Percentiles rank a stretch among this genome's conserved stretches.
These are phyloP conservation scores for Haliclystus octoradiatus DNA, from an alignment of 30 jellyfish, hydroid and myxozoan genomes.

Conservation along the genomic window DNA sequence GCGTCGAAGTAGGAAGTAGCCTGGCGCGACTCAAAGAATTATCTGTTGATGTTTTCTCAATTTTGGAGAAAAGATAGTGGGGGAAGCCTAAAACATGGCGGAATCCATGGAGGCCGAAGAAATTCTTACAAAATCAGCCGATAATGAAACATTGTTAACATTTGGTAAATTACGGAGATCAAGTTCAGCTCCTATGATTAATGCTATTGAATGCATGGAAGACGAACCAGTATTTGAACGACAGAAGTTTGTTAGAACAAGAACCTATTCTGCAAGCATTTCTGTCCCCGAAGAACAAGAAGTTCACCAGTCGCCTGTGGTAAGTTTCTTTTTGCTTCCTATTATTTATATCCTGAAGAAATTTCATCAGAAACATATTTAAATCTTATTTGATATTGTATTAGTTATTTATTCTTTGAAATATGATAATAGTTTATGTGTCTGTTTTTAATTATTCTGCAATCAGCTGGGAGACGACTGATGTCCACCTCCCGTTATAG, in stretches of 20 bases:
- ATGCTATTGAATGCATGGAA: constrained; percentile 2
- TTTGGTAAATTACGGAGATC: constrained; percentile 33
- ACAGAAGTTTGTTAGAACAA: constrained; percentile 34
- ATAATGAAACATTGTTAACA: constrained; percentile 10
- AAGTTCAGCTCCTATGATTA: constrained; percentile 72
- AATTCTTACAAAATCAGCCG: constrained; percentile 40
- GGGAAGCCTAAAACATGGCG: constrained; percentile 6
- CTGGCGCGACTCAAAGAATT: neutral
- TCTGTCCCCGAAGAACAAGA: neutral
- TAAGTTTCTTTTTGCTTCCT: too few species aligned
- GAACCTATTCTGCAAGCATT: constrained; percentile 61
- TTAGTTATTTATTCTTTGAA: too few species aligned
- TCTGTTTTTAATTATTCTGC: too few species aligned
- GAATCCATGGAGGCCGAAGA: constrained; percentile 19
- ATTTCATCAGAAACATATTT: too few species aligned
- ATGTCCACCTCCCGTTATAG: too few species aligned
- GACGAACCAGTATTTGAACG: constrained; percentile 10
- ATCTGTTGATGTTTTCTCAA: neutral
- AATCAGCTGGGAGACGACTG: too few species aligned
- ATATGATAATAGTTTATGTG: too few species aligned
- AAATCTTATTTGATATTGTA: too few species aligned
- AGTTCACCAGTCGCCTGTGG: neutral
- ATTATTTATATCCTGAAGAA: too few species aligned
- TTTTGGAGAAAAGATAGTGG: neutral
- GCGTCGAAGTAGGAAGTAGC: neutral